Percentiles rank a stretch among this genome's conserved stretches.
Evolutionary conservation across 2,113 vertebrate genomes (phyloP).

Genomic region (Dicerorhinus sumatrensis): DNA sequence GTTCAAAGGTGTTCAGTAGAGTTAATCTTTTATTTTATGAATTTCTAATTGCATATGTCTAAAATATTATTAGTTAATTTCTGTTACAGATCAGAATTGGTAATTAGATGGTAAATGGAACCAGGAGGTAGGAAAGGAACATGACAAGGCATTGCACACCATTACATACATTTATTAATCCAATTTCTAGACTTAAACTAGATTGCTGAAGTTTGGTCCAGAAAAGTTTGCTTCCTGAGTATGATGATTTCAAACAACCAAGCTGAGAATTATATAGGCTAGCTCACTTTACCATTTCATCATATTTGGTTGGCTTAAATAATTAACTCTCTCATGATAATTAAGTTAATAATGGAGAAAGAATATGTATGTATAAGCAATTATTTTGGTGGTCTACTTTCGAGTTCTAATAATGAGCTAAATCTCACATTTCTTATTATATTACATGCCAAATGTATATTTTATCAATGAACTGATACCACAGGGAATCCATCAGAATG

Average conservation of each 20-base stretch:
- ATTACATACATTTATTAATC: background rate
- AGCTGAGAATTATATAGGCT: background rate
- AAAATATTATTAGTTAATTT: constrained; percentile 47
- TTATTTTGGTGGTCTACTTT: background rate
- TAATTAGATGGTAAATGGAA: background rate
- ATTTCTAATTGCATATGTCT: background rate
- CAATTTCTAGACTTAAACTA: background rate
- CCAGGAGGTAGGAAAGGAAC: background rate
- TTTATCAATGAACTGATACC: constrained; percentile 43
- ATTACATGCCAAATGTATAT: constrained; percentile 40
- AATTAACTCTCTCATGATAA: constrained; percentile 2
- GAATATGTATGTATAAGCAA: background rate
- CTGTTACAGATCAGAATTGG: background rate
- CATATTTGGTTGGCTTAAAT: constrained; percentile 23
- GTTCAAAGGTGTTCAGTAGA: background rate
- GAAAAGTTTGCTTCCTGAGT: background rate
- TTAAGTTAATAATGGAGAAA: constrained; percentile 45
- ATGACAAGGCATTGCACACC: background rate
- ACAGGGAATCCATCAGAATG: constrained; percentile 33
- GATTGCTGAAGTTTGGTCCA: background rate
- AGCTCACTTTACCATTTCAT: background rate
- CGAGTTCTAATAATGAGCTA: constrained; percentile 11
- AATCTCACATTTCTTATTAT: constrained; percentile 26
- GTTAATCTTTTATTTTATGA: background rate
- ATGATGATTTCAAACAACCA: background rate